A percentile compares a stretch with the other conserved stretches of the same genome.
Evolutionary conservation across 2,113 vertebrate genomes (phyloP).

Genomic region (Rissa tridactyla): DNA sequence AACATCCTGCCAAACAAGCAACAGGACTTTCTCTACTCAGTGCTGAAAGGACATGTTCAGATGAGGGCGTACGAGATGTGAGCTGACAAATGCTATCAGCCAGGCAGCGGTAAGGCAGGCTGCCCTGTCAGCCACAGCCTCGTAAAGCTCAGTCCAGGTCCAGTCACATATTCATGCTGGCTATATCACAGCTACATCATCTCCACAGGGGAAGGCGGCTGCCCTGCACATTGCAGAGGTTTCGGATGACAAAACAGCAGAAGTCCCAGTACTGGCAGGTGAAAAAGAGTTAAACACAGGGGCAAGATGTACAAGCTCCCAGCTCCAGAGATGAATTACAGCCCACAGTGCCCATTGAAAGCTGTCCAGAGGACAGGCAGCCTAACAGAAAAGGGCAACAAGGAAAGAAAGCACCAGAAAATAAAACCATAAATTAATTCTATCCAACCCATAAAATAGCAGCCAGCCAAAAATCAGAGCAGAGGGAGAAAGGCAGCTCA

Average conservation of each 20-base stretch:
- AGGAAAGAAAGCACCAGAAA: background rate
- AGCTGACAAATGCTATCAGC: background rate
- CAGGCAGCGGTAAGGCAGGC: background rate
- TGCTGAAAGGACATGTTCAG: background rate
- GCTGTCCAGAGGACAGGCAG: background rate
- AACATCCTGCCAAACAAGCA: background rate
- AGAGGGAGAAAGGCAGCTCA: background rate
- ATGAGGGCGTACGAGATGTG: background rate
- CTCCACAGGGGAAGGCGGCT: background rate
- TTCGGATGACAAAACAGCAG: background rate
- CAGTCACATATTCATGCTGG: rapidly evolving
- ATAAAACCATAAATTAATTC: background rate
- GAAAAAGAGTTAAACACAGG: background rate
- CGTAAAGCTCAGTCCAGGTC: background rate
- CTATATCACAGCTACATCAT: background rate
- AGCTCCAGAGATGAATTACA: background rate
- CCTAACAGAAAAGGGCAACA: background rate
- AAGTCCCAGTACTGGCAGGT: background rate
- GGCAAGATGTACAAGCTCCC: background rate
- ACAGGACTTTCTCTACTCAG: background rate
- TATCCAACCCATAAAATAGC: background rate
- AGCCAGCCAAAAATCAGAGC: background rate
- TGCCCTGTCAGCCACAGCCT: background rate
- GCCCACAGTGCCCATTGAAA: background rate
- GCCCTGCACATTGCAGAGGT: background rate